Evolutionary conservation across 2,797 vertebrate species (phyloP), one percentile per base, ranked within the genome.

Genomic region (Chloroceryle inda): DNA sequence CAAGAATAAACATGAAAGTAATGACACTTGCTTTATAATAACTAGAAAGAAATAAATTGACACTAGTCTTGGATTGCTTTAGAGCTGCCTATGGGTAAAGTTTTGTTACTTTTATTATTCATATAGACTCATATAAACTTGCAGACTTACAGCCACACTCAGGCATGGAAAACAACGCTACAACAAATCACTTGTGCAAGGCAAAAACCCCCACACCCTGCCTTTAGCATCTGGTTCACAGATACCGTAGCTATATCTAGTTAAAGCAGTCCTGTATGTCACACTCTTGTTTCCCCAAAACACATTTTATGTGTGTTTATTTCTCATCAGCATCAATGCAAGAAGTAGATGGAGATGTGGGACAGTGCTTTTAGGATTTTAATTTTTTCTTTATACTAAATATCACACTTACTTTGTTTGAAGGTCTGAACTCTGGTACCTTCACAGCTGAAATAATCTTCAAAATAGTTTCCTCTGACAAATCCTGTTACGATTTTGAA

Each of bases 381-480:
- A 13, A 13, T 23, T 56, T 61, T 67, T 73, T 45, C 26, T 76
- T 85, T 47, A 56, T 64, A 64, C 33, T 52, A 85, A 53, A 4
- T 67, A 80, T 33, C n/a, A 37, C 18, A 96, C 94, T 88, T 98
- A 99, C 99, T 98, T 99, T 99, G 95, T 98, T 98, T 64, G 98
- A 99, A 61, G 99, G 99, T 87, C 97, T 98, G 97, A 99, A 99
- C 92, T 99, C 98, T 8, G 99, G 98, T 97, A 99, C 98, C 64
- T 98, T 98, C 94, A 99, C 95, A 83, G 97, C 95, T 29, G 98
- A 98, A 89, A 99, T 97, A 92, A 99, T 98, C 82, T 97, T 98
- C 75, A 97, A 94, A 92, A 99, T 98, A 24, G 75, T 91, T 93
- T 99, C 98, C 89, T 98, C 97, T 75, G 98, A 98, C 68, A 99